Evolutionary conservation across 1,140 invertebrate species (phyloP).

Genomic region (Cydia fagiglandana): DNA sequence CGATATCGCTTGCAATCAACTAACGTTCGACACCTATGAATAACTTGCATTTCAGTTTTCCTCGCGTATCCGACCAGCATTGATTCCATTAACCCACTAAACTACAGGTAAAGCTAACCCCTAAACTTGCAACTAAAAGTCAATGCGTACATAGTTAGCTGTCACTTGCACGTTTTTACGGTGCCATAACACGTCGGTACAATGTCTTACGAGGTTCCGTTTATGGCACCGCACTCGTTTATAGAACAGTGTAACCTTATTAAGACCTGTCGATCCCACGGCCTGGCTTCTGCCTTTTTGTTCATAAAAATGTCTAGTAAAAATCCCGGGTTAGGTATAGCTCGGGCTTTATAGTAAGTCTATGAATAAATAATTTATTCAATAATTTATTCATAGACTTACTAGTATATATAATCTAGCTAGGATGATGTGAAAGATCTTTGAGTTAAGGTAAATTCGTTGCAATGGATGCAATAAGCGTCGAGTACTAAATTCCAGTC

Average conservation of each 20-base stretch:
- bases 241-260: constrained; percentile 37
- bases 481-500: constrained; percentile 50
- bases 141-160: constrained; percentile 40
- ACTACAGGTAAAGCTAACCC: constrained; percentile 1
- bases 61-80: neutral
- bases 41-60: no score
- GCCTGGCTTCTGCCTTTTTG: neutral
- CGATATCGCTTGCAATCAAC: no score
- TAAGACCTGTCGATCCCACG: constrained; percentile 17
- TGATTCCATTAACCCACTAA: neutral
- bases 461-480: constrained; percentile 50
- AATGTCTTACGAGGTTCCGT: constrained; percentile 35
- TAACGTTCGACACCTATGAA: no score
- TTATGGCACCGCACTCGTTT: constrained; percentile 38
- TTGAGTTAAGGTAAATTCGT: constrained; percentile 37
- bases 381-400: no score
- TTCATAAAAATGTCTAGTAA: constrained; percentile 6
- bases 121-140: constrained; percentile 50
- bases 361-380: no score
- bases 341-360: neutral
- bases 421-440: neutral
- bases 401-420: no score
- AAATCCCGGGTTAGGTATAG: neutral
- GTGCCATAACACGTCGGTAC: constrained; percentile 43
- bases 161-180: constrained; percentile 54